phyloP scores from a whole-genome alignment of 2,113 vertebrate species.

The Corydoras sp. region DNA sequence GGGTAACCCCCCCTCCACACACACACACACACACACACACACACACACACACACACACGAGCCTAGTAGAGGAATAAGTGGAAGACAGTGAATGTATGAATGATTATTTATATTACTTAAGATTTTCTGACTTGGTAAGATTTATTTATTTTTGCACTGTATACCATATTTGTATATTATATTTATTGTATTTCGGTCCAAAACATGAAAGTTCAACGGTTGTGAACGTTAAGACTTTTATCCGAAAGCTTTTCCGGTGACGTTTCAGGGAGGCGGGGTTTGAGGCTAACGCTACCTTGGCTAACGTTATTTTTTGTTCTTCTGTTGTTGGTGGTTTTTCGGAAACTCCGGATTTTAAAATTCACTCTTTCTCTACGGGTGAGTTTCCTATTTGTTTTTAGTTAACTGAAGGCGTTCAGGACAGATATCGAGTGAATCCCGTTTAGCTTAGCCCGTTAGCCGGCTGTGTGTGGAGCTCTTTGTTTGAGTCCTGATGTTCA shows the following conservation, averaged over 20 bases:
- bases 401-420: background rate
- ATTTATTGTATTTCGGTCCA: no score
- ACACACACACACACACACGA: no score
- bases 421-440: background rate
- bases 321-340: slow-evolving; percentile 11
- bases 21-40: no score
- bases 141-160: no score
- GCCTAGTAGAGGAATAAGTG: no score
- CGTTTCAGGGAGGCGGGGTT: slow-evolving; percentile 19
- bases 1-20: no score
- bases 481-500: slow-evolving; percentile 27
- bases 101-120: no score
- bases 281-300: slow-evolving; percentile 20
- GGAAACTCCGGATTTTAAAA: background rate
- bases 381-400: background rate
- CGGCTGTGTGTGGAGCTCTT: slow-evolving; percentile 4
- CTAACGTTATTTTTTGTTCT: slow-evolving; percentile 18
- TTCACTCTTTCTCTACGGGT: slow-evolving; percentile 30
- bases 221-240: slow-evolving; percentile 15
- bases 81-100: no score
- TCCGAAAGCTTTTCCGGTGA: slow-evolving; percentile 10
- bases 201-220: no score
- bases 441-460: background rate
- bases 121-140: no score
- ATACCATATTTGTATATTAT: no score